Percentiles rank a stretch among this genome's conserved stretches.
phyloP scores from a whole-genome alignment of 1,140 invertebrate species.

The Hyphantria cunea region DNA sequence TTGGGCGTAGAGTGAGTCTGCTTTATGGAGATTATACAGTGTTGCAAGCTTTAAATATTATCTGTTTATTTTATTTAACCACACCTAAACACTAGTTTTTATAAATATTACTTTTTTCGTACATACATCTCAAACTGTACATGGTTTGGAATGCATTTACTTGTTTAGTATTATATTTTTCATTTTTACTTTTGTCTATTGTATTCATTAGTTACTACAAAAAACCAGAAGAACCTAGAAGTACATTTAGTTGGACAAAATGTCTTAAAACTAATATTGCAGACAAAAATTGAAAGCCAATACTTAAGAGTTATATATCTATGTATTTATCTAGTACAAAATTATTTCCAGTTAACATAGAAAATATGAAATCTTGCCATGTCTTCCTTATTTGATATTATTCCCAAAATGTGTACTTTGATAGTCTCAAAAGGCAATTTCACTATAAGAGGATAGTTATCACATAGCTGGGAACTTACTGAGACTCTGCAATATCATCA shows the following conservation, averaged over 20 bases:
- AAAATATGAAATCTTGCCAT: conserved; percentile 23
- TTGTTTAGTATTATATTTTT: background rate
- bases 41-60: conserved; percentile 4
- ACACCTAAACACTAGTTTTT: conserved; percentile 5
- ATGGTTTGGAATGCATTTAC: conserved; percentile 25
- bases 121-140: conserved; percentile 9
- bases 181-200: no score
- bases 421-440: conserved; percentile 27
- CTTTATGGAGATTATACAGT: conserved; percentile 8
- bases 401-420: conserved; percentile 19
- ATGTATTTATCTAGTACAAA: conserved; percentile 22
- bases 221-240: background rate
- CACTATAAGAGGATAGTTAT: conserved; percentile 24
- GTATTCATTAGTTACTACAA: no score
- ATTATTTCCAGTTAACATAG: conserved; percentile 10
- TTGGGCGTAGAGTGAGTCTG: conserved; percentile 13
- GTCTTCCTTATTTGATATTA: conserved; percentile 4
- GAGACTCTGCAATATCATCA: conserved; percentile 14
- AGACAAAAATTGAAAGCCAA: background rate
- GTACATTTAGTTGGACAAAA: conserved; percentile 1
- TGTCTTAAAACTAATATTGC: conserved; percentile 4
- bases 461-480: background rate
- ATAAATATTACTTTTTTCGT: conserved; percentile 14
- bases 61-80: background rate
- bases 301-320: no score